Percentiles rank a stretch among this genome's conserved stretches.
Conservation (phyloP, 1,140 invertebrate genomes). For the Scaptomyza montana region DNA sequence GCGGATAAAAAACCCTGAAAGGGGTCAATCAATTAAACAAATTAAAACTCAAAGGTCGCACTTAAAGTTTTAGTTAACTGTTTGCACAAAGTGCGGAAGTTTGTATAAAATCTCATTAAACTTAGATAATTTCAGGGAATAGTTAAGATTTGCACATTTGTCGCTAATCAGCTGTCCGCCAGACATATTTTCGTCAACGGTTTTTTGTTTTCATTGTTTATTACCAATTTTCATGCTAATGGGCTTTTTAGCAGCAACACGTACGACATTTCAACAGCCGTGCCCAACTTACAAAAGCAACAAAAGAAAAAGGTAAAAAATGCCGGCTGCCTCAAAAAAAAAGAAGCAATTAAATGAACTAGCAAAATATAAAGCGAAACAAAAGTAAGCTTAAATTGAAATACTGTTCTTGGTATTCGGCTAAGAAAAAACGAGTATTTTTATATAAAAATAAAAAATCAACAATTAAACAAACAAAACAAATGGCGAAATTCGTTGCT, state of each 20-base stretch:
- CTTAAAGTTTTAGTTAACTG: slow-evolving; percentile 4
- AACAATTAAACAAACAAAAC: slow-evolving; percentile 69
- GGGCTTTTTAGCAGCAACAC: slow-evolving; percentile 50
- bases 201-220: slow-evolving; percentile 40
- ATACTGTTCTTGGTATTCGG: slow-evolving; percentile 53
- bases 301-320: slow-evolving; percentile 33
- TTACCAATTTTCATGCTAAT: slow-evolving; percentile 33
- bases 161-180: slow-evolving; percentile 49
- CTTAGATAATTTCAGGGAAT: not conserved
- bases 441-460: not conserved
- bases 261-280: slow-evolving; percentile 44
- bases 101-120: slow-evolving; percentile 19
- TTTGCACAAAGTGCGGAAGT: slow-evolving; percentile 35
- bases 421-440: slow-evolving; percentile 38
- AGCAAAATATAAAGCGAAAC: slow-evolving; percentile 3
- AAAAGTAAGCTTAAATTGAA: slow-evolving; percentile 34
- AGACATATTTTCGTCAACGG: slow-evolving; percentile 55
- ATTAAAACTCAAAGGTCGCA: slow-evolving; percentile 33
- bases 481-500: slow-evolving; percentile 53
- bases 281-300: slow-evolving; percentile 53
- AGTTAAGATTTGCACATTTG: slow-evolving; percentile 29
- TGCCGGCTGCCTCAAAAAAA: slow-evolving; percentile 5
- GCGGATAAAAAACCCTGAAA: slow-evolving; percentile 10
- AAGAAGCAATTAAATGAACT: slow-evolving; percentile 7
- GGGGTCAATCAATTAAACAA: slow-evolving; percentile 43